These are phyloP conservation scores for Chroicocephalus ridibundus DNA, from an alignment of 2,113 vertebrate species.

Conservation along the genomic window DNA sequence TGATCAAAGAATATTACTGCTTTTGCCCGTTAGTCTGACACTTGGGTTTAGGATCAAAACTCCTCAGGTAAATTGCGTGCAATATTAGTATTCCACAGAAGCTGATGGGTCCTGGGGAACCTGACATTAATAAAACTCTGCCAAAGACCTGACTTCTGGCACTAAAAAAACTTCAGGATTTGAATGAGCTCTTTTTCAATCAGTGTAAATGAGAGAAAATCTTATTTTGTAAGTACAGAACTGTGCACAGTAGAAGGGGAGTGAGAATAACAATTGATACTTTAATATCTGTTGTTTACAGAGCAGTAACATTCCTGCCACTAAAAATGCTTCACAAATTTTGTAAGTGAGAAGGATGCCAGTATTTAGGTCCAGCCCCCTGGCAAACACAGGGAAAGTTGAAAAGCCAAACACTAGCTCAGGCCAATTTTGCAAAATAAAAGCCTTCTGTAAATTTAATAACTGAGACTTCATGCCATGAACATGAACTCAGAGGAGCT, in stretches of 20 bases:
- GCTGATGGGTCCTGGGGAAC: background rate
- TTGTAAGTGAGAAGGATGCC: background rate
- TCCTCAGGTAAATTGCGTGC: background rate
- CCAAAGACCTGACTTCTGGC: background rate
- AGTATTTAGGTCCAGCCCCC: background rate
- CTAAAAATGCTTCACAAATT: background rate
- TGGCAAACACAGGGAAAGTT: background rate
- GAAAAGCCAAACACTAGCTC: background rate
- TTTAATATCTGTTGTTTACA: background rate
- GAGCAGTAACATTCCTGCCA: background rate
- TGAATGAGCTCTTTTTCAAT: background rate
- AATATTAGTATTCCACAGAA: background rate
- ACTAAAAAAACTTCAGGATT: background rate
- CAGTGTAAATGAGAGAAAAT: background rate
- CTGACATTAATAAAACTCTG: background rate
- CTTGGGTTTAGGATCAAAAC: background rate
- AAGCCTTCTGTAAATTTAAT: constrained; percentile 3
- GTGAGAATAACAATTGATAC: background rate
- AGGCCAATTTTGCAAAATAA: background rate
- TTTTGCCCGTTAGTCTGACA: background rate
- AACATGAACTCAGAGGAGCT: background rate
- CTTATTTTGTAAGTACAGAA: background rate
- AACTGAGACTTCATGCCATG: background rate
- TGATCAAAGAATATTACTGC: background rate
- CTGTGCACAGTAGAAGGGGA: background rate